A percentile compares a stretch with the other conserved stretches of the same genome.
phyloP scores from a whole-genome alignment of 2,113 vertebrate species.

The Rhinoderma darwinii region DNA sequence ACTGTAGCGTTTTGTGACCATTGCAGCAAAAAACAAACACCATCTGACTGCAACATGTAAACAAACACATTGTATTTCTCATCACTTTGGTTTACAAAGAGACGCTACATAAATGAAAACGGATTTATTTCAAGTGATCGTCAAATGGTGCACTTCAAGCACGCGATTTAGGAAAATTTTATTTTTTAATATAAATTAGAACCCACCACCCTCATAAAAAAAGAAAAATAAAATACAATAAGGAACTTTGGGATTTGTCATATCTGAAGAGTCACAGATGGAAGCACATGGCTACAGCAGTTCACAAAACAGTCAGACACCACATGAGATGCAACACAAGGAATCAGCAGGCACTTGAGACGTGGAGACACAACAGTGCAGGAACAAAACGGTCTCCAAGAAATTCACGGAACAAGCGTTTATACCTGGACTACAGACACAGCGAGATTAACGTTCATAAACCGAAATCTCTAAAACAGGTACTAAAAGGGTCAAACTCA shows the following conservation, averaged over 20 bases:
- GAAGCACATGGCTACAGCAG: conserved; percentile 55
- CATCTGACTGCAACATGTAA: too few species aligned
- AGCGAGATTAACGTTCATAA: neutral
- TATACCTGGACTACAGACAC: conserved; percentile 6
- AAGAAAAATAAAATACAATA: neutral
- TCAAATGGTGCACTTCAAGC: conserved; percentile 3
- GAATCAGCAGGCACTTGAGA: conserved; percentile 57
- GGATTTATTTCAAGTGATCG: conserved; percentile 52
- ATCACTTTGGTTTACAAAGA: neutral
- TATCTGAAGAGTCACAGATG: conserved; percentile 4
- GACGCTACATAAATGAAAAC: conserved; percentile 35
- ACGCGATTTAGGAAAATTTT: neutral
- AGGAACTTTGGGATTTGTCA: conserved; percentile 29
- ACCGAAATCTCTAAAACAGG: neutral
- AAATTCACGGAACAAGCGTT: neutral
- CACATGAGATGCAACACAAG: conserved; percentile 24
- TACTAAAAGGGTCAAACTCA: neutral
- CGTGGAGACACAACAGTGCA: conserved; percentile 8
- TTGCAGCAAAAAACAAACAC: too few species aligned
- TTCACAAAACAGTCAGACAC: conserved; percentile 40
- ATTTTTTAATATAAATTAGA: conserved; percentile 55
- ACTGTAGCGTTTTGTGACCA: too few species aligned
- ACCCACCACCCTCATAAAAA: conserved; percentile 42
- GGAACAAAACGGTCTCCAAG: neutral
- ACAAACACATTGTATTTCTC: too few species aligned